Percentiles rank a stretch among this genome's conserved stretches.
These are phyloP conservation scores for Lordiphosa clarofinis DNA, from an alignment of 1,140 invertebrate species.

Conservation along the genomic window DNA sequence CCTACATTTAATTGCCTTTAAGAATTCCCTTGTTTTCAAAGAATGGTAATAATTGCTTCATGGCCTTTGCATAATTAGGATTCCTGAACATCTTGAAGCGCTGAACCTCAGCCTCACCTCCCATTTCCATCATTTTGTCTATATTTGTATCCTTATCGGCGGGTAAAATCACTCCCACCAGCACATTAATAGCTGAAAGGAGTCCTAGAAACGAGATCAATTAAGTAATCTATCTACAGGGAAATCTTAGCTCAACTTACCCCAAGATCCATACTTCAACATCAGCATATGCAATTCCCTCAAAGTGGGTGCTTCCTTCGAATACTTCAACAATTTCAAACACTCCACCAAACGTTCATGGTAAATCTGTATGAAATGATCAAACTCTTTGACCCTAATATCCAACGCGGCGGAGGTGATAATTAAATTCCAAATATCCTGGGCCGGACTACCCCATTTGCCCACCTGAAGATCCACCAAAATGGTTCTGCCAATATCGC, in stretches of 20 bases:
- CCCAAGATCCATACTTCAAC: slow-evolving; percentile 50
- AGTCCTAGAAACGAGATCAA: slow-evolving; percentile 14
- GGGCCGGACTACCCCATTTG: slow-evolving; percentile 50
- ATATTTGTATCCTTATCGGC: slow-evolving; percentile 52
- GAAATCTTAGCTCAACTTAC: slow-evolving; percentile 14
- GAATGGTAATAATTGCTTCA: slow-evolving; percentile 40
- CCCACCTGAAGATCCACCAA: slow-evolving; percentile 55
- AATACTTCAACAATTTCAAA: slow-evolving; percentile 48
- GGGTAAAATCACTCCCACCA: slow-evolving; percentile 21
- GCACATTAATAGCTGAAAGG: slow-evolving; percentile 17
- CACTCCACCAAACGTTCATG: slow-evolving; percentile 47
- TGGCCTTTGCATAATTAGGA: slow-evolving; percentile 34
- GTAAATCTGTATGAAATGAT: slow-evolving; percentile 53
- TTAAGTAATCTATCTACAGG: background rate
- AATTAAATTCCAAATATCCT: slow-evolving; percentile 57
- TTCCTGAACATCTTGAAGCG: slow-evolving; percentile 40
- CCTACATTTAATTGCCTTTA: background rate
- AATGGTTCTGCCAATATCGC: slow-evolving; percentile 52
- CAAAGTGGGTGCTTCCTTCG: slow-evolving; percentile 40
- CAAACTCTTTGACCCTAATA: slow-evolving; percentile 51
- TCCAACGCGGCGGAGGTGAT: slow-evolving; percentile 40
- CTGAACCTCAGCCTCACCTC: slow-evolving; percentile 41
- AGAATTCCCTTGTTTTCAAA: slow-evolving; percentile 33
- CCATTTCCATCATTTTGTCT: slow-evolving; percentile 28
- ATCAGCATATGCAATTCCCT: slow-evolving; percentile 41